Evolutionary conservation across 2,797 vertebrate genomes (phyloP), one percentile per base, ranked within the genome.

Genomic region (Typhlichthys eigenmanni): DNA sequence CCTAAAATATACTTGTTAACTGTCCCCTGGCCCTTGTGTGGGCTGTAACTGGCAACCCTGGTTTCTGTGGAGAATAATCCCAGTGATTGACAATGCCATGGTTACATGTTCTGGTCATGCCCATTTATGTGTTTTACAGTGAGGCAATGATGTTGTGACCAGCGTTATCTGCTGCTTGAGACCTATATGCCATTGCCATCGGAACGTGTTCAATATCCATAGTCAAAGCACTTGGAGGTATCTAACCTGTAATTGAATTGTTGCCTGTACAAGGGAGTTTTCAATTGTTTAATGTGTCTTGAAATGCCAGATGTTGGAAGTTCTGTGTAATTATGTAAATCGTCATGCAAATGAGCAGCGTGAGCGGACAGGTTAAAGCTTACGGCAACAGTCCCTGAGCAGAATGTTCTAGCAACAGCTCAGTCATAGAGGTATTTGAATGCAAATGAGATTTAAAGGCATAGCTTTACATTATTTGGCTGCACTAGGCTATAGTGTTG

Each of bases 261-360:
- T 52, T 75, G 60, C 54, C 63, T 76, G 71, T 74, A 74, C 76
- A 48, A 56, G 64, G 66, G 66, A 69, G 68, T 46, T 65, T 62
- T 59, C 47, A 29, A 62, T 67, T 74, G 74, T 78, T 83, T 78
- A 64, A 76, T 66, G 71, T 76, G 69, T 58, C 52, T 62, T 66
- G 60, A 85, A 88, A 87, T 85, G 76, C 69, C 84, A 83, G 66
- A 68, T 76, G 83, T 69, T 74, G 63, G 82, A 72, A 81, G 72
- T 78, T 82, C 77, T 67, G 69, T 68, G 69, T 69, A 74, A 82
- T 84, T 78, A 84, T 76, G 66, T 65, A 81, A 82, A 79, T 73
- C 56, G 76, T 64, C 68, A 71, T 48, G 9, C 66, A 85, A 87
- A 79, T 85, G 79, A 71, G 66, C 72, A 24, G 45, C 32, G 16